Percentiles rank a stretch among this genome's conserved stretches.
These are phyloP conservation scores for Eunapius fragilis DNA, from an alignment of 37 sponge, comb jelly and placozoan species.

Conservation along the genomic window DNA sequence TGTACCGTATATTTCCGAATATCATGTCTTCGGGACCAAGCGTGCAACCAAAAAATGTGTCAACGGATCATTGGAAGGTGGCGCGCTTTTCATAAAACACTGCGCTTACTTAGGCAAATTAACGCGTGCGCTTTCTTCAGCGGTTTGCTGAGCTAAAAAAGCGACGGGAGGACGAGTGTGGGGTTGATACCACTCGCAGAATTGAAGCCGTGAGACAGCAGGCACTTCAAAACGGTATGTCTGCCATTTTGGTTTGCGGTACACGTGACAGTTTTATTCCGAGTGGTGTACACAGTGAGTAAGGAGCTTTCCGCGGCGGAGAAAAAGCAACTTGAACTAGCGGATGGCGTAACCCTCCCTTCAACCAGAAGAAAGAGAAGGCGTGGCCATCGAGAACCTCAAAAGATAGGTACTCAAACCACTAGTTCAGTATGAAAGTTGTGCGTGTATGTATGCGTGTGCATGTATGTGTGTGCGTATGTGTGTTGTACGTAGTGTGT, in stretches of 20 bases:
- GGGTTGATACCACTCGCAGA: not conserved
- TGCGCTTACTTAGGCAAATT: not conserved
- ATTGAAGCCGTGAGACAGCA: constrained; percentile 15
- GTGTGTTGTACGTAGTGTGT: no score
- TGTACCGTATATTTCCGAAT: not conserved
- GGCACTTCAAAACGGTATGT: constrained; percentile 23
- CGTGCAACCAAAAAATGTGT: not conserved
- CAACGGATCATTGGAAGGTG: constrained; percentile 42
- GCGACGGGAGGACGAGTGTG: constrained; percentile 21
- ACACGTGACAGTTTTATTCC: not conserved
- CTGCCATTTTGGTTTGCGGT: not conserved
- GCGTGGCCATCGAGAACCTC: not conserved
- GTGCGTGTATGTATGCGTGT: no score
- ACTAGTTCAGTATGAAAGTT: no score
- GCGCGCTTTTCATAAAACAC: not conserved
- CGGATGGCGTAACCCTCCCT: constrained; percentile 7
- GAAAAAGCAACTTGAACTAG: constrained; percentile 17
- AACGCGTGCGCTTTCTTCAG: not conserved
- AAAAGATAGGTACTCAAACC: not conserved
- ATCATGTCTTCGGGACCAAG: not conserved
- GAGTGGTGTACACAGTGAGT: constrained; percentile 11
- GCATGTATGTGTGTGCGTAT: no score
- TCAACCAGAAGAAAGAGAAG: not conserved
- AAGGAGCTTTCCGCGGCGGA: constrained; percentile 18
- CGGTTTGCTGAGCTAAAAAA: constrained; percentile 33